Conservation (phyloP, 2,888 invertebrate genomes). For the Salticus scenicus region DNA sequence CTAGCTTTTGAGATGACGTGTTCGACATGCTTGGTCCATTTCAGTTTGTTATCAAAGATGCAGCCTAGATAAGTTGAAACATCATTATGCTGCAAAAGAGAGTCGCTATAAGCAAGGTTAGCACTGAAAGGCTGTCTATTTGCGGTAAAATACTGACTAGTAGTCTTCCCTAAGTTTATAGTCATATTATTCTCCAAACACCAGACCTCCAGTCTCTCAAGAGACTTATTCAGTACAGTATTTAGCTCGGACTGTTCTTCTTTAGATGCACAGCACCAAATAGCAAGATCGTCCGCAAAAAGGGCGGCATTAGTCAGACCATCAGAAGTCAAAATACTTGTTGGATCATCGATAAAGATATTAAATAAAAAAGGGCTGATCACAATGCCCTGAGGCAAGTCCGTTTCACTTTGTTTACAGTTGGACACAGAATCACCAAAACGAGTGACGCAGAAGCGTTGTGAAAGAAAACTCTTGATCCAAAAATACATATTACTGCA, state of each 20-base stretch:
- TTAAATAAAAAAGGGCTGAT: neutral
- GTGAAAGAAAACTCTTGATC: constrained; percentile 15
- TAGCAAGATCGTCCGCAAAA: constrained; percentile 7
- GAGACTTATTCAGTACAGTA: neutral
- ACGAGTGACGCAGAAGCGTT: constrained; percentile 13
- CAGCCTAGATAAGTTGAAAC: too few relatives aligned
- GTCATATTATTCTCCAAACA: constrained; percentile 11
- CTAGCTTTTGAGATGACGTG: too few relatives aligned
- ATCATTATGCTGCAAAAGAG: too few relatives aligned
- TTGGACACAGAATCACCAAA: neutral
- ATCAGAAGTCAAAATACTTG: constrained; percentile 4
- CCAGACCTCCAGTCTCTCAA: neutral
- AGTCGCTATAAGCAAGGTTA: neutral
- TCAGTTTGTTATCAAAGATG: too few relatives aligned
- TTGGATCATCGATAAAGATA: constrained; percentile 12
- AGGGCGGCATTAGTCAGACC: neutral
- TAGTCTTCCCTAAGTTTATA: constrained; percentile 1
- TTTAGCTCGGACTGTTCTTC: neutral
- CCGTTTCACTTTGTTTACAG: constrained; percentile 1
- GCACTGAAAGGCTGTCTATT: neutral
- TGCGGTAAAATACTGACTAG: constrained; percentile 5
- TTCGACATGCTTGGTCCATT: too few relatives aligned
- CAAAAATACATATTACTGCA: neutral
- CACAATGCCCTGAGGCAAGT: constrained; percentile 7
- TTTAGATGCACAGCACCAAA: constrained; percentile 6